Base-by-base conservation (phyloP, 2,888 invertebrate genomes). In the Phorcus lineatus region DNA sequence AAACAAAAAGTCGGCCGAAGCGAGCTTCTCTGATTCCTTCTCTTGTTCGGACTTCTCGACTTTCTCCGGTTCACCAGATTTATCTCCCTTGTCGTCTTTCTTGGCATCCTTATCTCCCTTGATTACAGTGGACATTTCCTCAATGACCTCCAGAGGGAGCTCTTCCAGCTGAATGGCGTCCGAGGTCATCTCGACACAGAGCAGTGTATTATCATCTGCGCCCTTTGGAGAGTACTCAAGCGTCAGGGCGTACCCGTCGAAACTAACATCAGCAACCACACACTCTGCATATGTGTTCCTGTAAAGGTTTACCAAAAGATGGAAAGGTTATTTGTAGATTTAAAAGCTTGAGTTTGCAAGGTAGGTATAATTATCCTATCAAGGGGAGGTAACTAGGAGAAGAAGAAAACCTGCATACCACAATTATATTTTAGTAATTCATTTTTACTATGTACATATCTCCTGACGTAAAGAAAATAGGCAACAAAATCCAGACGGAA, bases 171-270 rank as follows among this genome's bases (percentile, higher is more conserved):
- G 76, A 24, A 76, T 76, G 76, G 55, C 76, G 0, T 17, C 85
- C 82, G 74, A 87, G 47, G 11, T 83, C 83, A n/a, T 79, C 81
- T 22, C 24, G 24, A 80, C n/a, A n/a, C 82, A 78, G 31, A 82
- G 78, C 62, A 52, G 57, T 11, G 62, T 16, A 79, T 89, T 88
- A 9, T 79, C 81, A 16, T 83, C 81, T 11, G 76, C 81, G 31
- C 85, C 86, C 22, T 86, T 81, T 7, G 84, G 85, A 4, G 89
- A 89, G 76, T 88, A 90, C 66, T 89, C 88, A 66, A 90, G 74
- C 0, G 84, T 87, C 78, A 89, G 53, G 31, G 78, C 82, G 77
- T 83, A 76, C 40, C 87, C 84, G 57, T 85, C 87, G 22, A 80
- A 74, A 55, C 86, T 86, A 11, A 87, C 82, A 28, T 89, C 86